phyloP scores from a whole-genome alignment of 2,888 invertebrate species.

The Epiperipatus broadwayi region DNA sequence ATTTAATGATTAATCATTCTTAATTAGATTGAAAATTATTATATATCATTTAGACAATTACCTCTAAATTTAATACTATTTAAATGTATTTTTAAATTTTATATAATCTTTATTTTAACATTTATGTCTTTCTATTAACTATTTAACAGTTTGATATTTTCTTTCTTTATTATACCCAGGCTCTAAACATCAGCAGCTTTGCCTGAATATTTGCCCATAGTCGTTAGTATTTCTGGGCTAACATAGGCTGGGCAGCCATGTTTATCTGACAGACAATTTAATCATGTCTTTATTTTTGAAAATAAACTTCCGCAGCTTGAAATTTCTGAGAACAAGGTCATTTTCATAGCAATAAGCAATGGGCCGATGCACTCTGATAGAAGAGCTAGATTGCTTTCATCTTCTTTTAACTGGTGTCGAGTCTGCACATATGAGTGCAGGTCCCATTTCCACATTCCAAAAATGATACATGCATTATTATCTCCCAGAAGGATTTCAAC shows the following conservation, averaged over 20 bases:
- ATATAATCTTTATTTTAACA: no score
- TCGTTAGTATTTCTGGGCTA: constrained; percentile 66
- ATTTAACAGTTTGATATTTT: no score
- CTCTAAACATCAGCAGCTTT: constrained; percentile 79
- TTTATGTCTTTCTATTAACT: no score
- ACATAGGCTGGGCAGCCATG: constrained; percentile 86
- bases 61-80: no score
- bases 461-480: constrained; percentile 53
- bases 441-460: constrained; percentile 64
- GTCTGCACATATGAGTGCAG: constrained; percentile 79
- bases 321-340: constrained; percentile 80
- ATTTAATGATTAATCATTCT: no score
- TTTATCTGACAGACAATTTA: constrained; percentile 62
- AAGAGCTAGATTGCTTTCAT: constrained; percentile 63
- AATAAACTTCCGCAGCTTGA: constrained; percentile 88
- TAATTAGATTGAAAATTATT: no score
- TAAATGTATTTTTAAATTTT: no score
- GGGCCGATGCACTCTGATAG: no score
- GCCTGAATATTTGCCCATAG: constrained; percentile 57
- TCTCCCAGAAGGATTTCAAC: constrained; percentile 46
- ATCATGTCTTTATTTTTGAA: constrained; percentile 80
- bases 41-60: no score
- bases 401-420: constrained; percentile 60
- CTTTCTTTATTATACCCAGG: constrained; percentile 73
- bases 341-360: constrained; percentile 78